These are phyloP conservation scores for Morelia viridis DNA, from an alignment of 2,797 vertebrate species.

Conservation along the genomic window DNA sequence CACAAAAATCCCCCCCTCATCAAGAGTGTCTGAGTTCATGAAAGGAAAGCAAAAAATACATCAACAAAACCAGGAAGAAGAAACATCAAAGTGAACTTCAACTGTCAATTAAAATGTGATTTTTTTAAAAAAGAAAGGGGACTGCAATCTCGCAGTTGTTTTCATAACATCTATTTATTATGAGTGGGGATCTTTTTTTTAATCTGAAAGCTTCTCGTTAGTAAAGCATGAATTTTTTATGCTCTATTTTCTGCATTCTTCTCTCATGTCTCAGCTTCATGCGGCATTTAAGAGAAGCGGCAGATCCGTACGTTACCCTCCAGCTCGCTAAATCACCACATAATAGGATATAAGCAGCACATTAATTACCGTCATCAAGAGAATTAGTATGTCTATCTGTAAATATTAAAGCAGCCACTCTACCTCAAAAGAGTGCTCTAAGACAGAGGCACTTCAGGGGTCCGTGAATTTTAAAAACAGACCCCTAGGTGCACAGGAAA, in stretches of 20 bases:
- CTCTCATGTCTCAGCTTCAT: slow-evolving; percentile 51
- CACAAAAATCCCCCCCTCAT: background rate
- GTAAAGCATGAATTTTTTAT: slow-evolving; percentile 52
- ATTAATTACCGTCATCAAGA: slow-evolving; percentile 64
- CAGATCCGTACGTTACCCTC: slow-evolving; percentile 46
- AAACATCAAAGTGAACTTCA: slow-evolving; percentile 29
- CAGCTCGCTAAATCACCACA: slow-evolving; percentile 56
- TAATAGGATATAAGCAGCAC: slow-evolving; percentile 63
- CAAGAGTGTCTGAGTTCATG: background rate
- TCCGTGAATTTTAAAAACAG: slow-evolving; percentile 45
- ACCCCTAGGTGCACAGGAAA: slow-evolving; percentile 28
- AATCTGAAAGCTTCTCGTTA: slow-evolving; percentile 55
- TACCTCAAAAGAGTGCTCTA: slow-evolving; percentile 23
- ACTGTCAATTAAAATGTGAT: slow-evolving; percentile 29
- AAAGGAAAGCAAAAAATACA: background rate
- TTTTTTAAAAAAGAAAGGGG: background rate
- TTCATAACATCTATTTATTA: slow-evolving; percentile 48
- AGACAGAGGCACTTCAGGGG: slow-evolving; percentile 22
- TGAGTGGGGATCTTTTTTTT: slow-evolving; percentile 32
- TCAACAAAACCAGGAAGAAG: background rate
- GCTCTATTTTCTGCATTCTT: slow-evolving; percentile 58
- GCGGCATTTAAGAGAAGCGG: slow-evolving; percentile 49
- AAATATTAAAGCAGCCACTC: slow-evolving; percentile 57
- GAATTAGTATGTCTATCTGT: slow-evolving; percentile 60
- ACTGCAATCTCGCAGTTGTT: slow-evolving; percentile 28